Evolutionary conservation across 2,113 vertebrate species (phyloP).

Genomic region (Cisticola juncidis): DNA sequence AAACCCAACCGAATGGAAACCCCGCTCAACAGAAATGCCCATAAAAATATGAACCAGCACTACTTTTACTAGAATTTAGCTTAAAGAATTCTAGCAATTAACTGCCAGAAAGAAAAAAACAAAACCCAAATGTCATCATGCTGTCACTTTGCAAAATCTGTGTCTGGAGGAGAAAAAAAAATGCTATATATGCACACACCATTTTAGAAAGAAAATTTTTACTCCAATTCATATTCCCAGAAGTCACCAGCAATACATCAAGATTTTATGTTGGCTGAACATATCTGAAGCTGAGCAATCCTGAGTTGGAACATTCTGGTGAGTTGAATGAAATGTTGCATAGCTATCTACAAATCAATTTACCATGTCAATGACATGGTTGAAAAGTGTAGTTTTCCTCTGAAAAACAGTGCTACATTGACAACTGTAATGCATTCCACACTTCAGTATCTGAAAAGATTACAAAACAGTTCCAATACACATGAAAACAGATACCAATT

Average conservation of each 20-base stretch:
- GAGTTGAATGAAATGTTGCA: background rate
- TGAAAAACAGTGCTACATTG: background rate
- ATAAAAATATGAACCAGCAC: background rate
- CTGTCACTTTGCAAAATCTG: background rate
- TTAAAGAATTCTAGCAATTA: background rate
- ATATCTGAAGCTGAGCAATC: background rate
- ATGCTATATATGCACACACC: background rate
- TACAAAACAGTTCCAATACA: background rate
- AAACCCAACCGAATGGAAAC: background rate
- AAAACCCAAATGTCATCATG: background rate
- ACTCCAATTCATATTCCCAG: background rate
- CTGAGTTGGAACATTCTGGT: background rate
- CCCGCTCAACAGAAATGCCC: background rate
- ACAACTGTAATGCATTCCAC: background rate
- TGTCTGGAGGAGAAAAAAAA: background rate
- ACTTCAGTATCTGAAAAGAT: background rate
- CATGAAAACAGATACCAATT: background rate
- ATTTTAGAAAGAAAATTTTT: background rate
- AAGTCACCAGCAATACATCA: background rate
- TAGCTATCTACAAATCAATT: background rate
- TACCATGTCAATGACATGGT: background rate
- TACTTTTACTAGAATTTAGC: background rate
- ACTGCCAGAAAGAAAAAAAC: background rate
- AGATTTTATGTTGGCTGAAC: background rate
- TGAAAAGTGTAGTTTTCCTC: background rate